A percentile compares a stretch with the other conserved stretches of the same genome.
These are phyloP conservation scores for Dryococelus australis DNA, from an alignment of 2,888 invertebrate genomes.

Conservation along the genomic window DNA sequence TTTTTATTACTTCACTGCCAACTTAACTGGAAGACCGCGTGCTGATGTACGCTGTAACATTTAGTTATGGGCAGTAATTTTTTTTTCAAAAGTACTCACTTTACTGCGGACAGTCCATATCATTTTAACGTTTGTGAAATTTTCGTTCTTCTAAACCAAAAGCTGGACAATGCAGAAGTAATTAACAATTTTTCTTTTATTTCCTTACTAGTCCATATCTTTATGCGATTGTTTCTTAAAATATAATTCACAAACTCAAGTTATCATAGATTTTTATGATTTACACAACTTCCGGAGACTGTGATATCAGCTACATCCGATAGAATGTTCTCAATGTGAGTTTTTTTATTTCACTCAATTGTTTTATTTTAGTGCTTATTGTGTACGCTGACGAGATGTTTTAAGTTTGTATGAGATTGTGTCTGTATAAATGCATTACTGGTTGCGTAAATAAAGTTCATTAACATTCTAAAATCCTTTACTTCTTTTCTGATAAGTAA, in stretches of 20 bases:
- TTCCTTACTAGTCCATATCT: neutral
- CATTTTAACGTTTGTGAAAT: conserved; percentile 12
- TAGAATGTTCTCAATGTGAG: neutral
- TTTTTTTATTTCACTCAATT: neutral
- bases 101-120: neutral
- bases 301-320: conserved; percentile 16
- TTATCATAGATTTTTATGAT: neutral
- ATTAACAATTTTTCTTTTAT: neutral
- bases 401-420: neutral
- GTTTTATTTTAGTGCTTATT: neutral
- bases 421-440: neutral
- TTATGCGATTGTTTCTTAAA: neutral
- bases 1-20: too few relatives aligned
- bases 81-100: too few relatives aligned
- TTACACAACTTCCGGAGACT: neutral
- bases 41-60: too few relatives aligned
- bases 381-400: neutral
- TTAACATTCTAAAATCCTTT: neutral
- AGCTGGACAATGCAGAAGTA: conserved; percentile 17
- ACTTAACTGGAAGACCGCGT: too few relatives aligned
- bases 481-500: neutral
- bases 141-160: conserved; percentile 19
- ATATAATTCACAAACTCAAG: neutral
- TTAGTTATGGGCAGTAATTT: too few relatives aligned
- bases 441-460: neutral